Conservation (phyloP, 2,888 invertebrate genomes). For the Volucella zonaria region DNA sequence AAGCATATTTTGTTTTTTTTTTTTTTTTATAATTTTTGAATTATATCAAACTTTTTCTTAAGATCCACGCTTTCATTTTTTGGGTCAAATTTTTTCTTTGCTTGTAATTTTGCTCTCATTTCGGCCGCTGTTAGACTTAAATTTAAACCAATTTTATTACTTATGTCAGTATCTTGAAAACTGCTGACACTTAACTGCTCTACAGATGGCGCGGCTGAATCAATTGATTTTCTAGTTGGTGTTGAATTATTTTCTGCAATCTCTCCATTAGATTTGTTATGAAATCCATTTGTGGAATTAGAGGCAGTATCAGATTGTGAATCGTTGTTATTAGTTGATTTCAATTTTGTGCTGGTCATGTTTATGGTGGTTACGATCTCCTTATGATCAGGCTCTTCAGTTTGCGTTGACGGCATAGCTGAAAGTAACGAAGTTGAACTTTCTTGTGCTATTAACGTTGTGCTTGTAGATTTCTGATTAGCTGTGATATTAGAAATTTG, state of each 20-base stretch:
- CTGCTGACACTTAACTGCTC: conserved; percentile 52
- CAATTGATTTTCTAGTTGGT: conserved; percentile 21
- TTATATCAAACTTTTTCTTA: conserved; percentile 96
- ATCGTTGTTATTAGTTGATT: conserved; percentile 17
- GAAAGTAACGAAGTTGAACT: conserved; percentile 18
- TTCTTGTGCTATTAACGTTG: conserved; percentile 13
- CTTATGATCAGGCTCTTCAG: conserved; percentile 43
- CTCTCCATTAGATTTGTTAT: conserved; percentile 75
- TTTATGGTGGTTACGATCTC: conserved; percentile 79
- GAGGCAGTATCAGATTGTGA: conserved; percentile 66
- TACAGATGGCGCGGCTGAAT: not conserved
- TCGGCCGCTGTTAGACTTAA: conserved; percentile 96
- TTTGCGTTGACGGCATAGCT: conserved; percentile 33
- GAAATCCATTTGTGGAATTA: conserved; percentile 74
- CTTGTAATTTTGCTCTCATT: conserved; percentile 92
- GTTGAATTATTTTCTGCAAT: conserved; percentile 71
- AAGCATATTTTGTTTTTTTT: not conserved
- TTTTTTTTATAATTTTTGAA: conserved; percentile 95
- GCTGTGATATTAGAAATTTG: conserved; percentile 55
- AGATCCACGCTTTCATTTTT: conserved; percentile 95
- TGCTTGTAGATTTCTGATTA: conserved; percentile 43
- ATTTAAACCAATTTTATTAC: conserved; percentile 85
- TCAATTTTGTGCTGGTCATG: conserved; percentile 77
- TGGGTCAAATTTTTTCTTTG: conserved; percentile 94
- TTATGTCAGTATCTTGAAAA: conserved; percentile 30